Evolutionary conservation across 2,888 invertebrate species (phyloP).

Genomic region (Ypsolopha scabrella): DNA sequence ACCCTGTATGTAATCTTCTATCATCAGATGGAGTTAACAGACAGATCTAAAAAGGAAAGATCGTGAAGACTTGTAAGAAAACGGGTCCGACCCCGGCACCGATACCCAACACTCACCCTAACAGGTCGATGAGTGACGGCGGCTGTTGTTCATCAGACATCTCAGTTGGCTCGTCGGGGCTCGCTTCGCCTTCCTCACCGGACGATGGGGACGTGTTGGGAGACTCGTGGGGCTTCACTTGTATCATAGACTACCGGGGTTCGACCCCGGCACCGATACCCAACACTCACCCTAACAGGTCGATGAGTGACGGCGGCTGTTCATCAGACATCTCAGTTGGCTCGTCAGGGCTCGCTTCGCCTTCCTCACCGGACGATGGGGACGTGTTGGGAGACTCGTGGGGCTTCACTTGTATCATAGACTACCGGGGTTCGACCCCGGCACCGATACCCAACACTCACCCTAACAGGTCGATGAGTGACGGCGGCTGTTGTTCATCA

Average conservation of each 20-base stretch:
- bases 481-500: not conserved
- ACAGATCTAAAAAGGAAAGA: too few species aligned
- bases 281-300: not conserved
- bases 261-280: too few species aligned
- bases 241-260: constrained; percentile 54
- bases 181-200: constrained; percentile 79
- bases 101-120: not conserved
- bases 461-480: not conserved
- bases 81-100: too few species aligned
- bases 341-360: too few species aligned
- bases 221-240: constrained; percentile 81
- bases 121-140: constrained; percentile 45
- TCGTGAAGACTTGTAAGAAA: too few species aligned
- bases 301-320: not conserved
- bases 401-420: constrained; percentile 72
- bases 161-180: constrained; percentile 66
- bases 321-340: too few species aligned
- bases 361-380: too few species aligned
- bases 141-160: constrained; percentile 64
- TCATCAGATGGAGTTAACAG: too few species aligned
- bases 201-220: constrained; percentile 77
- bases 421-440: not conserved
- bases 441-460: not conserved
- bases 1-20: too few species aligned
- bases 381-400: constrained; percentile 21